Evolutionary conservation across 1,140 invertebrate genomes (phyloP), one percentile per base, ranked within the genome.

Genomic region (Macrotrachela quadricornifera): DNA sequence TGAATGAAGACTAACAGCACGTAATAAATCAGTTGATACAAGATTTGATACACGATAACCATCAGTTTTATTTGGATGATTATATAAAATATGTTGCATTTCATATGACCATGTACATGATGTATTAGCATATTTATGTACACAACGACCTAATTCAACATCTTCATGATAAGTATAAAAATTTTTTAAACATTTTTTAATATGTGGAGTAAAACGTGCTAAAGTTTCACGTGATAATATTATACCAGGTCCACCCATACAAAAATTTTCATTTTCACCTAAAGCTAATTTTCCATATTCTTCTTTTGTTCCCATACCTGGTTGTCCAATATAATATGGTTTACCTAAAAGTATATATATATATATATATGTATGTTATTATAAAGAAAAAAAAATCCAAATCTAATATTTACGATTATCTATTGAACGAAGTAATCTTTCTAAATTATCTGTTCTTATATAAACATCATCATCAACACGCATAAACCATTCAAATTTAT

Each of bases 41-140:
- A 91, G 71, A 55, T 80, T 79, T 6, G 80, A 81, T 18, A 80
- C 92, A 79, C 0, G 83, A 69, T 88, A 92, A 1, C 85, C 85
- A 15, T 78, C 77, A 14, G 77, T 75, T 1, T 84, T 84, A 64
- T 83, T 91, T 60, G 84, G 82, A 70, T 95, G 95, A 69, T 96
- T 88, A 62, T 92, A 87, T 44, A 97, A 77, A 55, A 96, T 85
- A 42, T 80, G 83, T 74, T 94, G 87, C 91, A 96, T 97, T 85
- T 97, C 91, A 68, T 95, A 97, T 52, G 85, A 90, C 90, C 92
- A 97, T 11, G 91, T 94, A 71, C 92, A 97, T 17, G 88, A 81
- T 46, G 95, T 81, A 12, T 85, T 83, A 14, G 84, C 87, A 71
- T 83, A 92, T 64, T 82, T 83, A 59, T 81, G 77, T 8, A 99